Percentiles rank a stretch among this genome's conserved stretches.
These are phyloP conservation scores for Spongilla lacustris DNA, from an alignment of 37 sponge, comb jelly and placozoan genomes.

Conservation along the genomic window DNA sequence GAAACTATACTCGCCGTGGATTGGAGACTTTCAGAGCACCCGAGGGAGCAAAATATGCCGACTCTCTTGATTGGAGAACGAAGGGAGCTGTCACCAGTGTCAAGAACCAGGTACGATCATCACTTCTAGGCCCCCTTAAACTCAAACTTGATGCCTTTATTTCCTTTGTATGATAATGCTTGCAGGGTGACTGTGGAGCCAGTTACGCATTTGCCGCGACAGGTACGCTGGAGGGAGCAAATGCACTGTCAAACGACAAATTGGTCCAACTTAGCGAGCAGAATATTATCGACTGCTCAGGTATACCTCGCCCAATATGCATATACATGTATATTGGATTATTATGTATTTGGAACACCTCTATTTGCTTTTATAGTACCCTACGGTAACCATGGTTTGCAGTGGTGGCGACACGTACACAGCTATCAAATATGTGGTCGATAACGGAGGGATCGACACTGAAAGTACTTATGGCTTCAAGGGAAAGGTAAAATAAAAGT, in stretches of 20 bases:
- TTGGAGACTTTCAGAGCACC: slow-evolving; percentile 1
- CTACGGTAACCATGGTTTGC: slow-evolving; percentile 87
- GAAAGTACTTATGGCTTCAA: slow-evolving; percentile 64
- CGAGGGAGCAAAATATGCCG: slow-evolving; percentile 4
- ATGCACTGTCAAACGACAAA: slow-evolving; percentile 32
- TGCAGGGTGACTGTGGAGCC: slow-evolving; percentile 83
- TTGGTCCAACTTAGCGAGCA: slow-evolving; percentile 84
- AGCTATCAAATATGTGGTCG: slow-evolving; percentile 70
- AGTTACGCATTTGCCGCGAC: slow-evolving; percentile 92
- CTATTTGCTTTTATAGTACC: no score
- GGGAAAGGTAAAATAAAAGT: slow-evolving; percentile 58
- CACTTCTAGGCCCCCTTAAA: no score
- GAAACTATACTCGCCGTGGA: not conserved
- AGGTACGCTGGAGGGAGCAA: slow-evolving; percentile 79
- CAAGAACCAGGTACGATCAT: slow-evolving; percentile 23
- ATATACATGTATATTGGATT: no score
- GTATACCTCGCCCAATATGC: not conserved
- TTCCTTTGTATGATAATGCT: not conserved
- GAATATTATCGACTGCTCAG: slow-evolving; percentile 92
- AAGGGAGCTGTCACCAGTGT: slow-evolving; percentile 53
- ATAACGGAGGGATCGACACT: slow-evolving; percentile 79
- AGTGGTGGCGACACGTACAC: slow-evolving; percentile 80
- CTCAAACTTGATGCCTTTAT: no score
- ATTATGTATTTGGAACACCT: no score
- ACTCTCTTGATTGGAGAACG: slow-evolving; percentile 58